Evolutionary conservation across 2,888 invertebrate genomes (phyloP), one percentile per base, ranked within the genome.

Genomic region (Flexamia atlantica): DNA sequence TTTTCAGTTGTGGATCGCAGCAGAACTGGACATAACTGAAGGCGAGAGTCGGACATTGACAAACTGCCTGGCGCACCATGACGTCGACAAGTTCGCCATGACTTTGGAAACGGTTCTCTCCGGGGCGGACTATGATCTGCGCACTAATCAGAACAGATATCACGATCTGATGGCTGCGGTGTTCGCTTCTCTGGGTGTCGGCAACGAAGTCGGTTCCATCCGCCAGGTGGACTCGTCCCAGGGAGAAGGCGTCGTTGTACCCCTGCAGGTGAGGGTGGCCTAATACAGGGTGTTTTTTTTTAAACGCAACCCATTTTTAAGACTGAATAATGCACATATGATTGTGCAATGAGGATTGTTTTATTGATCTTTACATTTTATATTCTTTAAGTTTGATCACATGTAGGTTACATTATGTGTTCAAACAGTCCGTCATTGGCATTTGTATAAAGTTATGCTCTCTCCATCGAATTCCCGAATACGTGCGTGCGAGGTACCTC

Each of bases 201-300:
- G 72, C 1, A 20, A 72, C 20, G 32, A 40, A 40, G 72, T 72
- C 40, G 23, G 20, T 10, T 10, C 40, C 2, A 36, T 72, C 25
- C 36, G 42, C 4, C 40, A 72, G 17, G 40, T 12, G 25, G 72
- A 40, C 23, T 40, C 40, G 3, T 40, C 36, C 40, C 36, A 40
- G 23, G 72, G 72, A 10, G 72, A 72, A 23, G 20, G 32, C 25
- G 32, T 72, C 2, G 72, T 72, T n/a, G 25, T 72, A 40, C 72
- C 72, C 23, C 9, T 72, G n/a, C n/a, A n/a, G n/a, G n/a, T n/a
- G n/a, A n/a, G n/a, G n/a, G n/a, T n/a, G n/a, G n/a, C n/a, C n/a
- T n/a, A n/a, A n/a, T n/a, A n/a, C n/a, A n/a, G n/a, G n/a, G n/a
- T n/a, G n/a, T n/a, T n/a, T n/a, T n/a, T n/a, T n/a, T n/a, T n/a